Base-by-base conservation (phyloP, 2,888 invertebrate genomes). In the Ormyrus thymus region DNA sequence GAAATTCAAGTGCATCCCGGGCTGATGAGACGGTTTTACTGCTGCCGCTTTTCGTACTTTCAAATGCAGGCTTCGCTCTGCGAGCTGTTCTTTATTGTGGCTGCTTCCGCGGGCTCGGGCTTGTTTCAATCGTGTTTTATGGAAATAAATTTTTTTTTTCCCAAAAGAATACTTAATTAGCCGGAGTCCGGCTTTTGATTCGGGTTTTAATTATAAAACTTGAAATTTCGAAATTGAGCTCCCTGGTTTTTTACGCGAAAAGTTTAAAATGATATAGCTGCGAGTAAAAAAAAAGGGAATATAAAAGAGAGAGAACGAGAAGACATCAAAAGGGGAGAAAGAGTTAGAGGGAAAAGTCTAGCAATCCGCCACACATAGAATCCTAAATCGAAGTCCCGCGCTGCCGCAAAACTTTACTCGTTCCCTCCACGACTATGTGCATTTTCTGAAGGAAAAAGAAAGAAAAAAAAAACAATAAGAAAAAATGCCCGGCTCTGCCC, bases 341-440 rank as follows among this genome's bases (percentile, higher is more conserved):
- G 29, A 9, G 13, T 50, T 50, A 10, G 11, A 66, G 58, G 13
- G 7, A 65, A 53, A 62, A 68, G 1, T n/a, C n/a, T 10, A 7
- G 45, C 65, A 46, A 9, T 43, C 4, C 48, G 43, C 65, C 65
- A 48, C 66, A 58, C 53, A 13, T 58, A 78, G 61, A 76, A 72
- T 73, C 53, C 73, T 73, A 76, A 79, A 79, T 79, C 76, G 76
- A 64, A 64, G 69, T 71, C 43, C 48, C 46, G 29, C 29, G 62
- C 48, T 8, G 45, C 55, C 59, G 15, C 65, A 15, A 80, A 80
- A 80, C 64, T 80, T 80, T 69, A 10, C 68, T 80, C 76, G 58
- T 76, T 79, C 55, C n/a, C 61, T 58, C 56, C 15, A 7, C 48
- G 13, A 51, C 50, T 53, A 10, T 46, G 56, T 72, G 45, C 29